phyloP scores from a whole-genome alignment of 2,113 vertebrate species.

The human (Homo sapiens) region DNA sequence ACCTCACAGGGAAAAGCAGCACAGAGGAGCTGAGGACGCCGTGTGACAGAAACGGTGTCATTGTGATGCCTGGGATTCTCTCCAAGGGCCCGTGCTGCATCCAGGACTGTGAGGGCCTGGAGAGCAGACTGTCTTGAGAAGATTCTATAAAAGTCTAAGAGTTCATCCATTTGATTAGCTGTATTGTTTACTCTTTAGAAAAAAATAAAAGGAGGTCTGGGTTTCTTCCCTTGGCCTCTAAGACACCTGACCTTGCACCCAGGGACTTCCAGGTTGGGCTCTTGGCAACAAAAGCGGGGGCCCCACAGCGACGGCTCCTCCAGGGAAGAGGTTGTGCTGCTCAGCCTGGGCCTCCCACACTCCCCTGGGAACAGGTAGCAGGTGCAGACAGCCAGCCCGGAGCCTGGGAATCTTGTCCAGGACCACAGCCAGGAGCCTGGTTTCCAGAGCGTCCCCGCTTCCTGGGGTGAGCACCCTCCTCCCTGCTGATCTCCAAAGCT shows the following conservation, averaged over 20 bases:
- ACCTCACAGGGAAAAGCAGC: not conserved
- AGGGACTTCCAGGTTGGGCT: not conserved
- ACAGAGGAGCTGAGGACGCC: rapidly evolving
- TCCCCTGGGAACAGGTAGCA: not conserved
- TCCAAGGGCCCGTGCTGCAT: not conserved
- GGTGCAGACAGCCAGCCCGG: not conserved
- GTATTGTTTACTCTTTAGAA: not conserved
- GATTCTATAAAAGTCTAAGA: not conserved
- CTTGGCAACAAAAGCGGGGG: not conserved
- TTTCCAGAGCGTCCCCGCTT: too few relatives aligned
- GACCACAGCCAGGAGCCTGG: not conserved
- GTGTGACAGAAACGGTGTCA: too few relatives aligned
- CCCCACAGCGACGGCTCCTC: not conserved
- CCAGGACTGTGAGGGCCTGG: too few relatives aligned
- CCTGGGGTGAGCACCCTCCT: not conserved
- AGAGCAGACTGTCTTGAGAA: not conserved
- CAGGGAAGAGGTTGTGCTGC: not conserved
- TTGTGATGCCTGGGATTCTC: rapidly evolving
- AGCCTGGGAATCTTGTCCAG: not conserved
- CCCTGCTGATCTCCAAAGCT: not conserved
- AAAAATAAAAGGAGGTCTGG: not conserved
- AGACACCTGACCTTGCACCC: too few relatives aligned
- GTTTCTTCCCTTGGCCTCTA: not conserved
- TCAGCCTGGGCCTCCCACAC: not conserved
- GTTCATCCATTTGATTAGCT: not conserved